Evolutionary conservation across 2,113 vertebrate species (phyloP), one percentile per base, ranked within the genome.

Genomic region (Cottus gobio): DNA sequence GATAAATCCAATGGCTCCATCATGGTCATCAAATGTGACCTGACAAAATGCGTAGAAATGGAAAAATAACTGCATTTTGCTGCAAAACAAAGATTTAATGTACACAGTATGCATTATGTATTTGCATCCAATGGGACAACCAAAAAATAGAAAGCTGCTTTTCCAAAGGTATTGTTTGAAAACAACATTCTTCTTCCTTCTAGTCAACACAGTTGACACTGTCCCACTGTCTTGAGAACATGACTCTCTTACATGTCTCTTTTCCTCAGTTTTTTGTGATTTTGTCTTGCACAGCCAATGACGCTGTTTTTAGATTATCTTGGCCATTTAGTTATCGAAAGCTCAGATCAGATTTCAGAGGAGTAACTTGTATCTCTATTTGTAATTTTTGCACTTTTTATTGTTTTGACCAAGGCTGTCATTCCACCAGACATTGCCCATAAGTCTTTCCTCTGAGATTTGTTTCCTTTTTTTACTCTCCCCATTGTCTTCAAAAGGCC

Each of bases 1-100:
- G 26, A 77, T 52, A 58, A 77, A 77, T 34, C 74, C 63, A 77
- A 77, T 58, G 37, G 5, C 20, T 58, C 63, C 58, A 63, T 62
- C 37, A 58, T 77, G 68, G 12, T 34, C 12, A 46, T 46, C 44
- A 46, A 46, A 46, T 46, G 44, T 16, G 44, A 46, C 44, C 44
- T 16, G 44, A 11, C 36, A 46, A 46, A 46, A 46, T 46, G 44
- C 13, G 2, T 46, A 46, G 3, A 46, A 13, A 46, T 16, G 0
- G 36, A 37, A 37, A 37, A 8, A 37, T 37, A 46, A 16, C 12
- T 46, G 44, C 16, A 15, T 15, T 46, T 12, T 46, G 11, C 44
- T 46, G 44, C 13, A 46, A 46, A 46, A 16, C 44, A 46, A 46
- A 4, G 15, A 46, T 46, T 2, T 46, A 3, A 46, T 46, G 11